Conservation (phyloP, 2,888 invertebrate species). For the Galerucella calmariensis region DNA sequence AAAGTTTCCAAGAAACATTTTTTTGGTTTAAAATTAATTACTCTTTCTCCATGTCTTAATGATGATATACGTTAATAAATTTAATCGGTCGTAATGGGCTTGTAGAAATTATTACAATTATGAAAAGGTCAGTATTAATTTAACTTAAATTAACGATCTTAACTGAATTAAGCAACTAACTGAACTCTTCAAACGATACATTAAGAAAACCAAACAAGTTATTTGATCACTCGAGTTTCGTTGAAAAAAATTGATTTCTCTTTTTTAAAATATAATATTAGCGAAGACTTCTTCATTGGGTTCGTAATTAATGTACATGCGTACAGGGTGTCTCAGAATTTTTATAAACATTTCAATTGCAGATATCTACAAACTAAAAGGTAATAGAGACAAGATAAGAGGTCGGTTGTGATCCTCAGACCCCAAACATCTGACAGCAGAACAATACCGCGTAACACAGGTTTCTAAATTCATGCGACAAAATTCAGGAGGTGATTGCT, state of each 20-base stretch:
- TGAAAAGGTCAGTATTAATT: slow-evolving; percentile 15
- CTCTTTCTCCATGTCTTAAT: too few relatives aligned
- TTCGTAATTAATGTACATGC: too few relatives aligned
- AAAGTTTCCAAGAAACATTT: not conserved
- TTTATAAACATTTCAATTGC: too few relatives aligned
- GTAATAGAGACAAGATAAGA: too few relatives aligned
- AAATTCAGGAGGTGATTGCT: too few relatives aligned
- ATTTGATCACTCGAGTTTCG: slow-evolving; percentile 4
- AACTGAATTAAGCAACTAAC: slow-evolving; percentile 9
- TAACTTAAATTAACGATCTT: slow-evolving; percentile 11
- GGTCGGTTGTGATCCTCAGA: too few relatives aligned
- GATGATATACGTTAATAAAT: not conserved
- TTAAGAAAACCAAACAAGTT: slow-evolving; percentile 9
- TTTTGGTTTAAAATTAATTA: not conserved
- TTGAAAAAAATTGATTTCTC: slow-evolving; percentile 14
- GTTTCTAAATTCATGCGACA: too few relatives aligned
- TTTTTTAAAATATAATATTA: slow-evolving; percentile 4
- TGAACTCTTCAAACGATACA: not conserved
- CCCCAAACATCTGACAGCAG: too few relatives aligned
- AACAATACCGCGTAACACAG: too few relatives aligned
- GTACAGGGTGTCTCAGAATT: too few relatives aligned
- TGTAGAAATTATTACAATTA: slow-evolving; percentile 9
- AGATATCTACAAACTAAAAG: too few relatives aligned
- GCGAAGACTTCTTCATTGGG: not conserved
- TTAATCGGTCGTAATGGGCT: not conserved